Percentiles rank a stretch among this genome's conserved stretches.
These are phyloP conservation scores for Raja brachyura DNA, from an alignment of 2,113 vertebrate genomes.

Conservation along the genomic window DNA sequence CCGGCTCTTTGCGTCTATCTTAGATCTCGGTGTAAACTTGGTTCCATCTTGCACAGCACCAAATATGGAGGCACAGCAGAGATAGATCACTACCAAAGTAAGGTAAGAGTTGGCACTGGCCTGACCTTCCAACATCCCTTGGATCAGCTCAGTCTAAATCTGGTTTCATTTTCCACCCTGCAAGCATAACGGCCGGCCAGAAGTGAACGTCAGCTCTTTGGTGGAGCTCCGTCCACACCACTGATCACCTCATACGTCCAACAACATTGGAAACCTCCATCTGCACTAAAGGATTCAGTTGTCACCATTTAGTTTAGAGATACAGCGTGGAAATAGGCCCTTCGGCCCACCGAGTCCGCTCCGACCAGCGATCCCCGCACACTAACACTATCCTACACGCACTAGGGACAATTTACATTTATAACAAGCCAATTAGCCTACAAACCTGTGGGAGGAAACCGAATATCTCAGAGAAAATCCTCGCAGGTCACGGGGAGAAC, in stretches of 20 bases:
- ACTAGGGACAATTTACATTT: too few relatives aligned
- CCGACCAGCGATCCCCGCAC: too few relatives aligned
- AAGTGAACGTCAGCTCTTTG: not conserved
- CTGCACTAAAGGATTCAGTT: not conserved
- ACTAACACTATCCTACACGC: too few relatives aligned
- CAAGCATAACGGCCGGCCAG: not conserved
- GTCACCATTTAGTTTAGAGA: not conserved
- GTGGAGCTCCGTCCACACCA: not conserved
- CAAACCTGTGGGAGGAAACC: too few relatives aligned
- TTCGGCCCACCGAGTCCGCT: too few relatives aligned
- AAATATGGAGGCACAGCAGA: not conserved
- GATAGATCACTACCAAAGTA: slow-evolving; percentile 11
- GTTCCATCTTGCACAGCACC: not conserved
- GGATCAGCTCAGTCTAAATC: slow-evolving; percentile 30
- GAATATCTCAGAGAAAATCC: too few relatives aligned
- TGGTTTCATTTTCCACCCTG: not conserved
- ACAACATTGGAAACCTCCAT: not conserved
- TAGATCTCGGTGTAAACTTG: not conserved
- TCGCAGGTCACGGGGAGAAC: too few relatives aligned
- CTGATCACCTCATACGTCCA: not conserved
- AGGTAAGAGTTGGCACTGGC: not conserved
- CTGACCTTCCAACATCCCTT: not conserved
- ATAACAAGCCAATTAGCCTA: too few relatives aligned
- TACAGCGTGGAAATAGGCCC: too few relatives aligned
- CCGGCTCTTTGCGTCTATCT: too few relatives aligned